Evolutionary conservation across 2,888 invertebrate species (phyloP), one percentile per base, ranked within the genome.

Genomic region (Sarcophaga caerulescens): DNA sequence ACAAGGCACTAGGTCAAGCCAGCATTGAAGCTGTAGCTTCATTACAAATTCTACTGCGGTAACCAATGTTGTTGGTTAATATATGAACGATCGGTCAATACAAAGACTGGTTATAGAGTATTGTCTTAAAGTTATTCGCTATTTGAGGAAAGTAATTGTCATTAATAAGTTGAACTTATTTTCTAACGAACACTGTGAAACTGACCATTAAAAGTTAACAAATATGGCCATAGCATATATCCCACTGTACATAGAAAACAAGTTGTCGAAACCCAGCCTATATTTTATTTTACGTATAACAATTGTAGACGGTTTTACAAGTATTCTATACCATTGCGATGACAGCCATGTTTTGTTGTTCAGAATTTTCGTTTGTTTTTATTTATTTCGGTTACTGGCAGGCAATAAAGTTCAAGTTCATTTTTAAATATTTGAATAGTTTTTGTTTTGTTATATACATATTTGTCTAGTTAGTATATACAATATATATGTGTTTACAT

Each of bases 151-250:
- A 35, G n/a, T n/a, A n/a, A n/a, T 35, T 35, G 35, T 6, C 35
- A 25, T 25, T 25, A 25, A 25, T 25, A 25, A 25, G 35, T 35
- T 35, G 5, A 35, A 35, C 35, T 35, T 35, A 35, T 35, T 6
- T 35, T 35, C 6, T 35, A 6, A 35, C 10, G 35, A 35, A 35
- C 35, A 35, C 35, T 35, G 35, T 35, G 35, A 35, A 35, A 35
- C 35, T 35, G 35, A 35, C 35, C 10, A 35, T 35, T 35, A 8
- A 35, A 35, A 35, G 35, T 35, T 35, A 1, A 52, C 52, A 69
- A 68, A 62, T 68, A 77, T 69, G 77, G 77, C n/a, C 77, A 62
- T 69, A 44, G 68, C 77, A 77, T 77, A 23, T 52, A 52, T 14
- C 52, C 52, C 52, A 52, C 17, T 52, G 52, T 52, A 14, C 17